Evolutionary conservation across 2,797 vertebrate genomes (phyloP), one percentile per base, ranked within the genome.

Genomic region (Acridotheres tristis): DNA sequence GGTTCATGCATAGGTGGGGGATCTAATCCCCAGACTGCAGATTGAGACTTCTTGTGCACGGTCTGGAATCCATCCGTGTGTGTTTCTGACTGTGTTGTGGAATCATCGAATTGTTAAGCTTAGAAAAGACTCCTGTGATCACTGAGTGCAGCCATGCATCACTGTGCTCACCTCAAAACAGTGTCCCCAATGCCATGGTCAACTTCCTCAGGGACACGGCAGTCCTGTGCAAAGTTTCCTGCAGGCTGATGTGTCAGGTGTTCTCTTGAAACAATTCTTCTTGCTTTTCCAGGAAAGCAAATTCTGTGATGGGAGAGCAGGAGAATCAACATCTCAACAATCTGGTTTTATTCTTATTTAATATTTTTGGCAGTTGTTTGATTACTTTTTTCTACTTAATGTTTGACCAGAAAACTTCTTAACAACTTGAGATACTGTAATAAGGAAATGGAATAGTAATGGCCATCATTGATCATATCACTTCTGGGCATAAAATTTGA

Each of bases 1-100:
- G 3, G 1, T 66, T 87, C 0, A 0, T 78, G 62, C 2, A 4
- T 72, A 8, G 29, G 12, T 45, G 7, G 27, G 36, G 54, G 25
- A 43, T 26, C 11, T 7, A 6, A 25, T 38, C 42, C 36, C 30
- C 30, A 79, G n/a, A 10, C 23, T 68, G 54, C 58, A 54, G 18
- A 20, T 36, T 74, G 34, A 58, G 34, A 15, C 10, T 10, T 80
- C 30, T 10, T 86, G 25, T 59, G 29, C 58, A 3, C 54, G 74
- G 22, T 48, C 26, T 42, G n/a, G 20, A 48, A 21, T 73, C 58
- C 36, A 27, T 36, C 51, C 87, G 0, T 0, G 2, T 42, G 30
- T 8, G 4, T 42, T 73, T 82, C 72, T 83, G 38, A 34, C n/a
- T 80, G 68, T 0, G 0, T 43, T 50, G 13, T 14, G 6, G 18